Evolutionary conservation across 2,797 vertebrate genomes (phyloP).

Genomic region (Tokudaia tokunoshimensis): DNA sequence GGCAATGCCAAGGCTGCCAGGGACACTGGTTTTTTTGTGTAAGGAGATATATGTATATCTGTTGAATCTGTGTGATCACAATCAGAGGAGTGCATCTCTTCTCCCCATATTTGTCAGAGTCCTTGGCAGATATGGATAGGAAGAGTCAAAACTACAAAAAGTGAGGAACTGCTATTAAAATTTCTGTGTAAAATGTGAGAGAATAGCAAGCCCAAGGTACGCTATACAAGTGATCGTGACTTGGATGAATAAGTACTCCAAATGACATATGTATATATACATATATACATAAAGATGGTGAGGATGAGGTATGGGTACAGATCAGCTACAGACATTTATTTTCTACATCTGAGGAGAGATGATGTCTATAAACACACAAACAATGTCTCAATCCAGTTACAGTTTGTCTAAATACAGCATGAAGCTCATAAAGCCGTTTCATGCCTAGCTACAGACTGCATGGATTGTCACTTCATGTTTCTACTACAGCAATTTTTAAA

Average conservation of each 20-base stretch:
- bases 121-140: background rate
- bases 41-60: constrained; percentile 12
- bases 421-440: background rate
- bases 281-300: background rate
- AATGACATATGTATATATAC: background rate
- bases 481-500: constrained; percentile 65
- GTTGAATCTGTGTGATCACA: background rate
- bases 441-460: background rate
- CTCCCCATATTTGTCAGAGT: background rate
- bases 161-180: background rate
- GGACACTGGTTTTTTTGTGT: constrained; percentile 38
- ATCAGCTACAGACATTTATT: background rate
- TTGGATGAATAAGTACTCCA: background rate
- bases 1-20: constrained; percentile 54
- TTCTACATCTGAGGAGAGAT: background rate
- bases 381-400: background rate
- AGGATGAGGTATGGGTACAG: background rate
- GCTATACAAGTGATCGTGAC: background rate
- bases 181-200: background rate
- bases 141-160: background rate
- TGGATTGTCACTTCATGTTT: constrained; percentile 54
- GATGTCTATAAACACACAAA: background rate
- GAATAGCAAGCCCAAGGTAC: background rate
- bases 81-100: constrained; percentile 6
- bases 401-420: constrained; percentile 39